Conservation (phyloP, 2,888 invertebrate species). For the Melinopterus prodromus region DNA sequence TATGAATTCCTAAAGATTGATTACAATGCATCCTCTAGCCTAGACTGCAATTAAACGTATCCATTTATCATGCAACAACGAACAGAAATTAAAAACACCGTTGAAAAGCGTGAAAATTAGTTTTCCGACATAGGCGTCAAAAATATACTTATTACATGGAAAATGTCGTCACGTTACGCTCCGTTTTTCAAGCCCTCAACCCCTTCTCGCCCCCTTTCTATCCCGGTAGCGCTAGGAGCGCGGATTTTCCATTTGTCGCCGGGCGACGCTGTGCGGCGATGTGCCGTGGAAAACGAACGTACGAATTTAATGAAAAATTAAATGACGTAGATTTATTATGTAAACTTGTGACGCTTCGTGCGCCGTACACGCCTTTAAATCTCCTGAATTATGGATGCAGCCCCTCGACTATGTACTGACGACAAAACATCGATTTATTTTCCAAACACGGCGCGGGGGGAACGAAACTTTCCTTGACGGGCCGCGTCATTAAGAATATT, state of each 20-base stretch:
- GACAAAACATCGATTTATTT: conserved; percentile 4
- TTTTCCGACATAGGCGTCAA: background rate
- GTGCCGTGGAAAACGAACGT: background rate
- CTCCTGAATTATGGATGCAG: conserved; percentile 9
- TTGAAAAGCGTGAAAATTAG: background rate
- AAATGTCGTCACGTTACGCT: background rate
- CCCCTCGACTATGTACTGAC: conserved; percentile 16
- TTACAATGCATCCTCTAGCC: background rate
- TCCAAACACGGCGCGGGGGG: conserved; percentile 8
- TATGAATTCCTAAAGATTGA: background rate
- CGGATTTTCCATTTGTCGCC: background rate
- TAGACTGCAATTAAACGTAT: background rate
- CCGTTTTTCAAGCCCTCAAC: background rate
- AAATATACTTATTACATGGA: background rate
- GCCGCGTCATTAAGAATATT: background rate
- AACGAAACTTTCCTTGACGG: background rate
- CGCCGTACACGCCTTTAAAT: background rate
- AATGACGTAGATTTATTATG: conserved; percentile 20
- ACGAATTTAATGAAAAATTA: conserved; percentile 25
- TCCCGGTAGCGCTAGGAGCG: background rate
- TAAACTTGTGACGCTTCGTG: conserved; percentile 8
- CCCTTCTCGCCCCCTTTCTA: background rate
- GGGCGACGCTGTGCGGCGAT: background rate
- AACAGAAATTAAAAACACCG: background rate
- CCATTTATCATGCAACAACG: background rate